Conservation (phyloP, 2,888 invertebrate genomes). For the Geophilus truncorum region DNA sequence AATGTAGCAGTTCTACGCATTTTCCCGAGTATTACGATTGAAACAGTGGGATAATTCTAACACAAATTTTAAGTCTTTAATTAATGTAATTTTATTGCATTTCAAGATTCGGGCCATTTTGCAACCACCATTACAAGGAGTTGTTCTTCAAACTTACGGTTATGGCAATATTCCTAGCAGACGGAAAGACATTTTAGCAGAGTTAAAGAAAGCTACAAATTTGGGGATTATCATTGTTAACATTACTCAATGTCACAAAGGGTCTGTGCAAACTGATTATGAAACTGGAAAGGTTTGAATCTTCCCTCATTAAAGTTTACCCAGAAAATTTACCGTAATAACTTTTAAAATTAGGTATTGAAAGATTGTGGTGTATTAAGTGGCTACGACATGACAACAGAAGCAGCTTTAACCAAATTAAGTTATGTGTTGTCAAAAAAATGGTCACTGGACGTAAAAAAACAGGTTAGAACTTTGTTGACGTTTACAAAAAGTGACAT, state of each 20-base stretch:
- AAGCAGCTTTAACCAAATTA: slow-evolving; percentile 87
- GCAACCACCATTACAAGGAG: slow-evolving; percentile 70
- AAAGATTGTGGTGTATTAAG: slow-evolving; percentile 67
- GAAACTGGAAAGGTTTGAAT: slow-evolving; percentile 68
- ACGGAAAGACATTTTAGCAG: slow-evolving; percentile 69
- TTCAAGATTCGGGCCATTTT: slow-evolving; percentile 52
- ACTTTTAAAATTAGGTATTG: slow-evolving; percentile 44
- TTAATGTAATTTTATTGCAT: neutral
- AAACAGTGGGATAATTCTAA: slow-evolving; percentile 55
- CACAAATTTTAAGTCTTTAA: neutral
- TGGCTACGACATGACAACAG: slow-evolving; percentile 86
- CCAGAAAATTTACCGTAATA: no score
- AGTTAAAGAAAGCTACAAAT: slow-evolving; percentile 63
- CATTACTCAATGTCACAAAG: slow-evolving; percentile 82
- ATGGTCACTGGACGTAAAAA: neutral
- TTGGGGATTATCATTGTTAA: slow-evolving; percentile 83
- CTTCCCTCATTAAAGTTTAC: no score
- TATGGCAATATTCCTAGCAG: slow-evolving; percentile 87
- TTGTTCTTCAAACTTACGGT: slow-evolving; percentile 88
- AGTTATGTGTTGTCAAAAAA: slow-evolving; percentile 79
- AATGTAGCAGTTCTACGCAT: slow-evolving; percentile 81
- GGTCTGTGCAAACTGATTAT: slow-evolving; percentile 73
- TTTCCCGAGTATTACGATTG: slow-evolving; percentile 83
- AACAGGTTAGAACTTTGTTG: neutral
- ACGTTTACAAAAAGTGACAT: neutral